Percentiles rank a stretch among this genome's conserved stretches.
These are phyloP conservation scores for Moxostoma hubbsi DNA, from an alignment of 2,797 vertebrate genomes.

Conservation along the genomic window DNA sequence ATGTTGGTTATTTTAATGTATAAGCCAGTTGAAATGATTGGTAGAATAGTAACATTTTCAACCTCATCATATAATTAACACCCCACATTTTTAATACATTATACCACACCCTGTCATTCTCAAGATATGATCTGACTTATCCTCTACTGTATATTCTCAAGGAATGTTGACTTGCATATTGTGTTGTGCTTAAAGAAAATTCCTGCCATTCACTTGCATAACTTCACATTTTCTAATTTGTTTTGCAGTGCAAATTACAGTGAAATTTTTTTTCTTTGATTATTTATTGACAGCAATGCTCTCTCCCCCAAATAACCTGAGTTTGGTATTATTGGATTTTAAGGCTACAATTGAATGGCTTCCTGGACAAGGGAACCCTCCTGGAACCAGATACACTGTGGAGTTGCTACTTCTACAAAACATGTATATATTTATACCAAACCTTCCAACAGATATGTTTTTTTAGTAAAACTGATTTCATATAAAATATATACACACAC, in stretches of 20 bases:
- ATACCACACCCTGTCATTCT: not conserved
- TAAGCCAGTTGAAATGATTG: no score
- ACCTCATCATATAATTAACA: not conserved
- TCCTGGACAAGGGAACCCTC: slow-evolving; percentile 46
- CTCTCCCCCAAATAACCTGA: slow-evolving; percentile 58
- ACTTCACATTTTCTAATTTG: not conserved
- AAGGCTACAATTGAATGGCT: slow-evolving; percentile 49
- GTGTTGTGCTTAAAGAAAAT: no score
- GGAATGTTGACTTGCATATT: no score
- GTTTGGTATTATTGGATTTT: slow-evolving; percentile 60
- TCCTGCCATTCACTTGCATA: no score
- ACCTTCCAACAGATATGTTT: not conserved
- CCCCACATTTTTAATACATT: no score
- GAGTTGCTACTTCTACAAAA: slow-evolving; percentile 26
- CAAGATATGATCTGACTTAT: not conserved
- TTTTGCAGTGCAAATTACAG: no score
- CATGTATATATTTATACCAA: slow-evolving; percentile 26
- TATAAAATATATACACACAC: no score
- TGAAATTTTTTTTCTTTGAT: no score
- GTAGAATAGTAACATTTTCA: not conserved
- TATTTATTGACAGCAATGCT: slow-evolving; percentile 47
- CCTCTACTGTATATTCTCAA: no score
- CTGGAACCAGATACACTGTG: slow-evolving; percentile 53
- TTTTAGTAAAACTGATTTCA: no score
- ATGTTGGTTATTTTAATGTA: not conserved